phyloP scores from a whole-genome alignment of 1,140 invertebrate genomes.

The Drosophila nannoptera region DNA sequence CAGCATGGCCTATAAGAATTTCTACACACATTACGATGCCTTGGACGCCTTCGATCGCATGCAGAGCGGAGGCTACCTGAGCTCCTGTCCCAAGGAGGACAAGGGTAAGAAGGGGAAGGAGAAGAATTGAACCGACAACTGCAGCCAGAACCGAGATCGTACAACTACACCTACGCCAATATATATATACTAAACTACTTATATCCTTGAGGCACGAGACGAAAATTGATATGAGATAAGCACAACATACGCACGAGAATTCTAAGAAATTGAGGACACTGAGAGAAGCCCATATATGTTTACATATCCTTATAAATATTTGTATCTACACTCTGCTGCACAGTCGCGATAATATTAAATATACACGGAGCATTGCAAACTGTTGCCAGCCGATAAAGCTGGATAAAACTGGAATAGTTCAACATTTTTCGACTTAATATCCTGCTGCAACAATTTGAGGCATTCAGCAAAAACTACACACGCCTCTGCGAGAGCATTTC shows the following conservation, averaged over 20 bases:
- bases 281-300: not conserved
- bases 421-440: not conserved
- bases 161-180: too few species aligned
- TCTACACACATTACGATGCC: slow-evolving; percentile 53
- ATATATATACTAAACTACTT: too few species aligned
- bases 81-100: slow-evolving; percentile 43
- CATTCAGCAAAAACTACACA: not conserved
- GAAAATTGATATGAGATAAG: slow-evolving; percentile 24
- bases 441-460: not conserved
- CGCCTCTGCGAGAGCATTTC: not conserved
- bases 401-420: too few species aligned
- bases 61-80: slow-evolving; percentile 48
- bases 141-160: too few species aligned
- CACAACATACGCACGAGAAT: slow-evolving; percentile 17
- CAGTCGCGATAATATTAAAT: too few species aligned
- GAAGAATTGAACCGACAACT: not conserved
- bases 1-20: slow-evolving; percentile 27
- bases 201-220: not conserved
- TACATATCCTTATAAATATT: too few species aligned
- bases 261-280: slow-evolving; percentile 20
- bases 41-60: slow-evolving; percentile 56
- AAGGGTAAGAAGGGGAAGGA: slow-evolving; percentile 31
- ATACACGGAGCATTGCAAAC: too few species aligned
- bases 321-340: too few species aligned
- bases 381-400: too few species aligned